These are phyloP conservation scores for Isichthys henryi DNA, from an alignment of 2,113 vertebrate species.

Conservation along the genomic window DNA sequence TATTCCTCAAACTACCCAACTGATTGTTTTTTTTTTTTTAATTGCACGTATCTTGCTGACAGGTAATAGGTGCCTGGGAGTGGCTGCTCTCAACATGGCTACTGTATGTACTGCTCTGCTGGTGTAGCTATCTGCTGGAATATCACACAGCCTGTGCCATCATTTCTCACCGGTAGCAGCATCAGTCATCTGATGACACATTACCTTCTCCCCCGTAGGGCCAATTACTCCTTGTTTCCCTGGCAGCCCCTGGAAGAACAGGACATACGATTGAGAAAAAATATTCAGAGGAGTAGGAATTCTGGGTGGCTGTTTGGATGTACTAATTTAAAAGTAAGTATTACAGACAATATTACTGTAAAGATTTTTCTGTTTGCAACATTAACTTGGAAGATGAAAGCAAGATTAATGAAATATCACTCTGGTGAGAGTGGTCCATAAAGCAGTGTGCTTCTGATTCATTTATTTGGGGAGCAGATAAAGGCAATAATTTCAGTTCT, in stretches of 20 bases:
- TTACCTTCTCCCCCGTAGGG: slow-evolving; percentile 56
- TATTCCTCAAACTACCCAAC: neutral
- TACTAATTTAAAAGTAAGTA: neutral
- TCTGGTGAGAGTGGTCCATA: neutral
- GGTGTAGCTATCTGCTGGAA: neutral
- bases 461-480: neutral
- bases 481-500: neutral
- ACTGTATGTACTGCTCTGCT: neutral
- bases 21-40: neutral
- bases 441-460: neutral
- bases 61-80: neutral
- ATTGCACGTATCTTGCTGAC: neutral
- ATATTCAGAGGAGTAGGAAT: neutral
- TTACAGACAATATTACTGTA: neutral
- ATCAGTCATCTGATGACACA: neutral
- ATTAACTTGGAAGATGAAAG: neutral
- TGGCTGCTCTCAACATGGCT: neutral
- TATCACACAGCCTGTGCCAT: neutral
- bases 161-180: neutral
- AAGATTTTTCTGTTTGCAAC: neutral
- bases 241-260: slow-evolving; percentile 59
- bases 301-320: neutral
- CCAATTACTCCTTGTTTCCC: slow-evolving; percentile 59
- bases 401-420: neutral
- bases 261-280: neutral